Conservation (phyloP, 2,797 vertebrate species). For the Macropus fuliginosus region DNA sequence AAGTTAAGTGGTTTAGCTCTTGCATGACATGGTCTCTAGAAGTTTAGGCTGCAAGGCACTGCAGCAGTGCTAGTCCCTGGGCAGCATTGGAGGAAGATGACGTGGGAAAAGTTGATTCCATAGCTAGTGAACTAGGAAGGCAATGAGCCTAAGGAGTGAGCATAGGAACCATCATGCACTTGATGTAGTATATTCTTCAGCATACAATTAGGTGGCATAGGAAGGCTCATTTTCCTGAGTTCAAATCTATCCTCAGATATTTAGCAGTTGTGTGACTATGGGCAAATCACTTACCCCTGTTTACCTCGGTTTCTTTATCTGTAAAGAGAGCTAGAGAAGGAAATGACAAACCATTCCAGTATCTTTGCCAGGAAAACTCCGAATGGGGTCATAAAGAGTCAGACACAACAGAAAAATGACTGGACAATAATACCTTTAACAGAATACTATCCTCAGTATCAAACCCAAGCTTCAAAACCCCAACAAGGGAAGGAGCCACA, state of each 20-base stretch:
- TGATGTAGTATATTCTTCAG: neutral
- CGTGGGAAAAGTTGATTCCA: neutral
- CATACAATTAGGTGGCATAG: neutral
- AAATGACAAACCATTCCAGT: neutral
- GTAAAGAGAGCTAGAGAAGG: neutral
- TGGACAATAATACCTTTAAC: neutral
- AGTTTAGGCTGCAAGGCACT: neutral
- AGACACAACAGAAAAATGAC: no score
- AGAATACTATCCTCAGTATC: neutral
- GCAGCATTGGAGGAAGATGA: neutral
- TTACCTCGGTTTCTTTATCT: neutral
- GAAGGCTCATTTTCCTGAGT: neutral
- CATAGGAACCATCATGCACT: neutral
- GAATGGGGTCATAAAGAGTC: neutral
- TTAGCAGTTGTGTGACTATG: neutral
- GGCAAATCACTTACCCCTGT: neutral
- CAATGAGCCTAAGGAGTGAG: neutral
- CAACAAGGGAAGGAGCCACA: neutral
- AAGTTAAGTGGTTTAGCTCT: neutral
- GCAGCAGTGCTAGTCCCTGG: neutral
- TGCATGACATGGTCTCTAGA: neutral
- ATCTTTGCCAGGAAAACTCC: neutral
- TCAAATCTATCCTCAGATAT: neutral
- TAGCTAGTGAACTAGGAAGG: neutral
- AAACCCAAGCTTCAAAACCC: neutral